Evolutionary conservation across 2,797 vertebrate species (phyloP), one percentile per base, ranked within the genome.

Genomic region (Jordanella pulchra): DNA sequence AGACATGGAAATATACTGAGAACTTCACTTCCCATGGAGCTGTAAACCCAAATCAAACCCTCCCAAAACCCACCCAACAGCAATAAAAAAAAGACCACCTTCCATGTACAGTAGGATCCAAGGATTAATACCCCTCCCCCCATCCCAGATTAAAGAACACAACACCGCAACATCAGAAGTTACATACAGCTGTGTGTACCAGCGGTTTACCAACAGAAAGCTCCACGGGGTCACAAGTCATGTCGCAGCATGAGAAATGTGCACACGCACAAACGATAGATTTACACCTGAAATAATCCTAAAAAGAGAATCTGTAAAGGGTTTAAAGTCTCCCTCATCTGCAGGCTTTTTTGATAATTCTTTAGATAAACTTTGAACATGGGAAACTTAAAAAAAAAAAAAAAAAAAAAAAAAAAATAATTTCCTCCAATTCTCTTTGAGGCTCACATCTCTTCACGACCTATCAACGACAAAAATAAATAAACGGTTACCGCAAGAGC

Each of bases 1-100:
- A 89, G 79, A 88, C 75, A 67, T 71, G 84, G 78, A 82, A 80
- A 86, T 83, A 84, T 72, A 86, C 81, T 80, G 90, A 93, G 84
- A 93, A 91, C 89, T 89, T 89, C 82, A 86, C 84, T 88, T 85
- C 77, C 87, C 75, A 48, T 28, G 77, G 78, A 70, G 58, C 78
- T 60, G 79, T 69, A 47, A 77, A 54, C 60, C 67, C 76, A 15
- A 18, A 27, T 54, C 54, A 48, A n/a, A 77, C 80, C 73, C 56
- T 12, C 66, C 61, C 35, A 39, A 3, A 78, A 47, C 69, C 77
- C 67, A 28, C 78, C 74, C 58, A 0, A 84, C 72, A 78, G 77
- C 80, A 67, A 78, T 66, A 0, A 61, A 48, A 0, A 61, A 48
- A 56, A 48, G 53, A 85, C 72, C 76, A 65, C 78, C 73, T 12